phyloP scores from a whole-genome alignment of 2,797 vertebrate species.

The Sebastes cheni region DNA sequence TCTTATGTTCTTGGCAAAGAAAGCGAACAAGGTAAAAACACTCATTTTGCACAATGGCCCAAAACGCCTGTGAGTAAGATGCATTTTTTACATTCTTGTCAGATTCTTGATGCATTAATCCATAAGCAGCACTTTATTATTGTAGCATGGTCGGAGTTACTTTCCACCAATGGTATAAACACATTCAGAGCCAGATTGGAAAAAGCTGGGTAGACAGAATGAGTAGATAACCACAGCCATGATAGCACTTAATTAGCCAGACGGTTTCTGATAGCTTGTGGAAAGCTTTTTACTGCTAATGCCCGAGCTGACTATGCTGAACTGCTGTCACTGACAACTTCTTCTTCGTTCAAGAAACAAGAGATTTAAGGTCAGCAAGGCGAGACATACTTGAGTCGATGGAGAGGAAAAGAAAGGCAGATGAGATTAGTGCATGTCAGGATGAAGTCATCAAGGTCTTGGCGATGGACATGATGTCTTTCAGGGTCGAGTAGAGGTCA shows the following conservation, averaged over 20 bases:
- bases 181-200: background rate
- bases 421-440: constrained; percentile 17
- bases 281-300: constrained; percentile 36
- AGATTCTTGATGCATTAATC: background rate
- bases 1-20: background rate
- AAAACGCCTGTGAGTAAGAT: background rate
- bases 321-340: constrained; percentile 17
- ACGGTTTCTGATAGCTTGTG: constrained; percentile 21
- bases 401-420: constrained; percentile 26
- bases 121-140: background rate
- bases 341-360: background rate
- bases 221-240: constrained; percentile 5
- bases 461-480: background rate
- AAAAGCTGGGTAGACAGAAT: constrained; percentile 12
- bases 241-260: constrained; percentile 36
- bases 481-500: background rate
- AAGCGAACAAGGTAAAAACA: background rate
- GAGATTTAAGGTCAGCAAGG: constrained; percentile 14
- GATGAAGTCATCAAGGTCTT: constrained; percentile 21
- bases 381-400: background rate
- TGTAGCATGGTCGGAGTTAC: background rate
- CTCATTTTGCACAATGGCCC: background rate
- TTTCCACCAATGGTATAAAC: background rate
- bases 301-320: constrained; percentile 23
- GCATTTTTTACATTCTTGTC: background rate